Conservation (phyloP, 2,888 invertebrate species). For the Alloplasta piceator region DNA sequence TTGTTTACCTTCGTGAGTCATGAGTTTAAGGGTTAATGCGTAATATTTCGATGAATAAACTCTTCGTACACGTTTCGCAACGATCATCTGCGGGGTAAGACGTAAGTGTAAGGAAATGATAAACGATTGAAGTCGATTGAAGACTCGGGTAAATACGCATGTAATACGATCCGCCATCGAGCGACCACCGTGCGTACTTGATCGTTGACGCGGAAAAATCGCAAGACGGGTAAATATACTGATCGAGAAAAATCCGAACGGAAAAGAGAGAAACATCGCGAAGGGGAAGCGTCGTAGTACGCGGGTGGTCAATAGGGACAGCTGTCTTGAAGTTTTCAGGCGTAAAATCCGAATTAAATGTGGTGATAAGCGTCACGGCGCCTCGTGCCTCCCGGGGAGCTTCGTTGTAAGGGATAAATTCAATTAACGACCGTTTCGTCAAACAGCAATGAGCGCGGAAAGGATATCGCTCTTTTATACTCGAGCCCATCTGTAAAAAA, state of each 20-base stretch:
- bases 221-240: conserved; percentile 7
- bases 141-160: conserved; percentile 24
- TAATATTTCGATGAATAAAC: background rate
- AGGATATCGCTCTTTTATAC: background rate
- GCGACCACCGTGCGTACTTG: conserved; percentile 17
- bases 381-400: conserved; percentile 66
- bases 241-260: conserved; percentile 3
- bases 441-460: background rate
- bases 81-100: background rate
- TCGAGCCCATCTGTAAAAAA: too few relatives aligned
- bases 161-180: conserved; percentile 54
- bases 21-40: too few relatives aligned
- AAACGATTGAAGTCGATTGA: conserved; percentile 53
- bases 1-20: too few relatives aligned
- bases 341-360: conserved; percentile 80
- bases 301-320: conserved; percentile 74
- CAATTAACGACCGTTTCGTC: conserved; percentile 51
- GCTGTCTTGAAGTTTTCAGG: conserved; percentile 78
- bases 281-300: background rate
- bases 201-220: conserved; percentile 18
- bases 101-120: background rate
- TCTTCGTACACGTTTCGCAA: background rate
- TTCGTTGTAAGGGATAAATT: conserved; percentile 47
- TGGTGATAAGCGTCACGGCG: conserved; percentile 77
- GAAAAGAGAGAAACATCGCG: conserved; percentile 11